Evolutionary conservation across 2,113 vertebrate species (phyloP), one percentile per base, ranked within the genome.

Genomic region (Brachyhypopomus occidentalis): DNA sequence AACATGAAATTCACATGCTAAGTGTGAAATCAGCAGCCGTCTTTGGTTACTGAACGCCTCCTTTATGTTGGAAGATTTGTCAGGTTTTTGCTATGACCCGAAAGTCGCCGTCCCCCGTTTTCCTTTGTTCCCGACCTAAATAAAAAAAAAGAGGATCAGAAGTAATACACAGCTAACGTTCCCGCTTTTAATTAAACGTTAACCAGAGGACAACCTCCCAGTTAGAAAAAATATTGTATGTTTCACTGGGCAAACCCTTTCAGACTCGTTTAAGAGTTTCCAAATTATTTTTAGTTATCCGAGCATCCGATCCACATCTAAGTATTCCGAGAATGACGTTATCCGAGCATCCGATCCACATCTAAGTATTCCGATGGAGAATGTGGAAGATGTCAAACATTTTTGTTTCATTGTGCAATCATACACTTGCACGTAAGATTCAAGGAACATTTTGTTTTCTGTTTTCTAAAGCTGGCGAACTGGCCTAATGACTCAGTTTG

Each of bases 401-500:
- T 52, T 52, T 52, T 0, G 9, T 52, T 52, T 52, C 45, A 11
- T 64, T 63, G 8, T 72, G 70, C 34, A 77, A 22, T 55, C 17
- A 19, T 2, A 8, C 25, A 45, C 9, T 67, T 0, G 38, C 41
- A 2, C 6, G 45, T n/a, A 16, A 23, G 58, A 63, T 20, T 67
- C 60, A 20, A 12, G 27, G 9, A 12, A 8, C 2, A 30, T 3
- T 5, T 2, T 41, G 30, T 48, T 36, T 55, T 17, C 27, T 58
- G 16, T 7, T 58, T 38, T 60, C 56, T 25, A 52, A 34, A 58
- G 25, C 27, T 66, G 12, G n/a, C 30, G 48, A 52, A 52, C 12
- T 52, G 8, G 64, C 4, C 38, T 25, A 75, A 69, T 84, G 82
- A 88, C 62, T 87, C 85, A 86, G 77, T 69, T 85, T 76, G 71